phyloP scores from a whole-genome alignment of 2,113 vertebrate genomes.

The Drymodes brunneopygia region DNA sequence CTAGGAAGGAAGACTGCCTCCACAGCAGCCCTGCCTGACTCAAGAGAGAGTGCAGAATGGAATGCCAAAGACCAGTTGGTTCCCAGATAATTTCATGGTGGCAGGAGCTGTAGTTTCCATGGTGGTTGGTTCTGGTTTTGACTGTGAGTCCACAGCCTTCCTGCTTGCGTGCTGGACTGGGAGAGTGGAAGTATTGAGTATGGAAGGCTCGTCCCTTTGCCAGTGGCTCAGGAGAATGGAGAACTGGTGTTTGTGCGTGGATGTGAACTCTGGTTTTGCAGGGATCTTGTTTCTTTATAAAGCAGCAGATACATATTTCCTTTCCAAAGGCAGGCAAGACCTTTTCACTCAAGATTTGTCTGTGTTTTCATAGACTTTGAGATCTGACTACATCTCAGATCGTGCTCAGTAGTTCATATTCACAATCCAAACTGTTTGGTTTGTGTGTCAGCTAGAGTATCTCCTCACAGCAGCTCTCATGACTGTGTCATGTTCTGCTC shows the following conservation, averaged over 20 bases:
- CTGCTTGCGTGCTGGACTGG: rapidly evolving
- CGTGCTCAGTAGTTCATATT: not conserved
- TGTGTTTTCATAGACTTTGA: not conserved
- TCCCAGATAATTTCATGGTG: not conserved
- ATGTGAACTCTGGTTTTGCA: not conserved
- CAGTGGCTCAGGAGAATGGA: not conserved
- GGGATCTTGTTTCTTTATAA: not conserved
- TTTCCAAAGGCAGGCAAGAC: not conserved
- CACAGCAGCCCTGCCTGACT: not conserved
- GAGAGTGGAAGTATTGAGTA: not conserved
- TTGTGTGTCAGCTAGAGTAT: too few species aligned
- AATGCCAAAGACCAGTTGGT: not conserved
- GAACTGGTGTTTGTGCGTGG: not conserved
- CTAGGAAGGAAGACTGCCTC: not conserved
- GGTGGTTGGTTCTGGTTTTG: not conserved
- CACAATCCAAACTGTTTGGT: not conserved
- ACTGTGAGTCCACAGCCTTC: rapidly evolving
- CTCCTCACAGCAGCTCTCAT: too few species aligned
- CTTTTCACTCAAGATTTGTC: not conserved
- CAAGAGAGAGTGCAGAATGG: not conserved
- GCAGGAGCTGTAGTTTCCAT: not conserved
- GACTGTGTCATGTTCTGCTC: not conserved
- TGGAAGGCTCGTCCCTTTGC: not conserved
- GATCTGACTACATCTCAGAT: not conserved
- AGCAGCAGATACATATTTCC: not conserved